Evolutionary conservation across 1,140 invertebrate genomes (phyloP).

Genomic region (Oncopodura yosiiana): DNA sequence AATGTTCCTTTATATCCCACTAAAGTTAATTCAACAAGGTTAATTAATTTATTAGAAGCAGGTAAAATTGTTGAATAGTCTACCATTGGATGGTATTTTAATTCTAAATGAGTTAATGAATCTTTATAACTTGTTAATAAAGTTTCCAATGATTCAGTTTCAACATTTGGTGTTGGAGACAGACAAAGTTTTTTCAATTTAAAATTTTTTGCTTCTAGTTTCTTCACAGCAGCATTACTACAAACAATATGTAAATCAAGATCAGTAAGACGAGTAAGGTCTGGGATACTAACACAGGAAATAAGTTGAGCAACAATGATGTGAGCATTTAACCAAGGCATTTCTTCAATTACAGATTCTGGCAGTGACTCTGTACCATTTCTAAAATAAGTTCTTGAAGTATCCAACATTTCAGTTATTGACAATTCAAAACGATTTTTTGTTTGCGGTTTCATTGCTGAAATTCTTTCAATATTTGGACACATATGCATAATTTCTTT

Average conservation of each 20-base stretch:
- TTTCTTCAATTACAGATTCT: slow-evolving; percentile 4
- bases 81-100: slow-evolving; percentile 6
- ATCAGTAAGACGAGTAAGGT: background rate
- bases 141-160: background rate
- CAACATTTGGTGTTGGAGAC: slow-evolving; percentile 7
- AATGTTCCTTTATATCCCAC: slow-evolving; percentile 7
- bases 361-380: slow-evolving; percentile 6
- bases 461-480: slow-evolving; percentile 1
- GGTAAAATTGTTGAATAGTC: background rate
- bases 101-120: slow-evolving; percentile 1
- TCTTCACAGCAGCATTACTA: slow-evolving; percentile 2
- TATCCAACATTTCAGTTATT: background rate
- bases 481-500: slow-evolving; percentile 1
- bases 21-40: slow-evolving; percentile 1
- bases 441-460: background rate
- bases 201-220: slow-evolving; percentile 1
- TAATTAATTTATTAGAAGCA: background rate
- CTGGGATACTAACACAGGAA: background rate
- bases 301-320: background rate
- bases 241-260: slow-evolving; percentile 7
- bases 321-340: background rate
- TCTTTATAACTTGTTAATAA: slow-evolving; percentile 5
- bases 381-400: background rate
- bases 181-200: background rate
- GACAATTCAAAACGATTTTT: slow-evolving; percentile 7